These are phyloP conservation scores for Ophraella communa DNA, from an alignment of 2,888 invertebrate genomes.

Conservation along the genomic window DNA sequence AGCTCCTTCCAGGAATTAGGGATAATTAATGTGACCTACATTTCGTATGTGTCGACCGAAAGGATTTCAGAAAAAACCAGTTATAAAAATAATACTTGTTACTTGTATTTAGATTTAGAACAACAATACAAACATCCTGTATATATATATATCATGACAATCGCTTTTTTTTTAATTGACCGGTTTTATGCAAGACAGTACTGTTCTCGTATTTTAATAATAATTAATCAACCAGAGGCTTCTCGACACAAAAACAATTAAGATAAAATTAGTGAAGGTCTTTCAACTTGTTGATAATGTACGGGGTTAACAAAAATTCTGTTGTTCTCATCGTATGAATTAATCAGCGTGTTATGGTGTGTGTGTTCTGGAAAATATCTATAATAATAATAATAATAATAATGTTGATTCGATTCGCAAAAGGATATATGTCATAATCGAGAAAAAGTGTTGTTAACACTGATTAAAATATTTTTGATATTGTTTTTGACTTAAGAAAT, in stretches of 20 bases:
- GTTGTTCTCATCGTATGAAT: too few relatives aligned
- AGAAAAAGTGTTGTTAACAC: too few relatives aligned
- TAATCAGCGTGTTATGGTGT: too few relatives aligned
- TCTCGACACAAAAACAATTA: neutral
- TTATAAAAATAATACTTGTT: too few relatives aligned
- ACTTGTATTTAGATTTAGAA: neutral
- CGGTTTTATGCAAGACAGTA: slow-evolving; percentile 14
- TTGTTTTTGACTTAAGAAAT: too few relatives aligned
- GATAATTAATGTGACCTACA: slow-evolving; percentile 14
- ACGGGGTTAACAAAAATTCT: neutral
- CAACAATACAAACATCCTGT: neutral
- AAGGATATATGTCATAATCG: too few relatives aligned
- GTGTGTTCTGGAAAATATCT: too few relatives aligned
- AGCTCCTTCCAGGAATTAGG: slow-evolving; percentile 9
- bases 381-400: too few relatives aligned
- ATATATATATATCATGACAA: slow-evolving; percentile 12
- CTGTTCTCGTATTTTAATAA: slow-evolving; percentile 14
- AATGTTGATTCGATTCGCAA: too few relatives aligned
- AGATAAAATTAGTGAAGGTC: neutral
- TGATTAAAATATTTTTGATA: too few relatives aligned
- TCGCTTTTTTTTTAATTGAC: slow-evolving; percentile 13
- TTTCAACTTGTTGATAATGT: neutral
- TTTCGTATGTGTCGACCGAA: too few relatives aligned
- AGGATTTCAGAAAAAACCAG: too few relatives aligned
- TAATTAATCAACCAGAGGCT: neutral